Conservation (phyloP, 2,888 invertebrate species). For the Craniophora ligustri region DNA sequence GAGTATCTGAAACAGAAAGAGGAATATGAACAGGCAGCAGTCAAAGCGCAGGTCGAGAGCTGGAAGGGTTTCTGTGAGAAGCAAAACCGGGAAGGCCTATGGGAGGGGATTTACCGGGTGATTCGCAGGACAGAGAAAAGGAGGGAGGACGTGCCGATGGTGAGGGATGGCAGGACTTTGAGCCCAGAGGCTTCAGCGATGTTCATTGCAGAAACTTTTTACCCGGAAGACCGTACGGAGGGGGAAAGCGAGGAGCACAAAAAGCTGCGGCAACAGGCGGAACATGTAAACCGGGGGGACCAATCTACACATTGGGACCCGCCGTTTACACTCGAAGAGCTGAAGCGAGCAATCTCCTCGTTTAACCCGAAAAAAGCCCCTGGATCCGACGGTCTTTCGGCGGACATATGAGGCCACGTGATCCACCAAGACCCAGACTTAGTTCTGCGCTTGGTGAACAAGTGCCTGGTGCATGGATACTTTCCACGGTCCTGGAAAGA, state of each 20-base stretch:
- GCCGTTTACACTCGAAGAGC: not conserved
- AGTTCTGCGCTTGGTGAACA: not conserved
- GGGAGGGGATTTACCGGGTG: slow-evolving; percentile 22
- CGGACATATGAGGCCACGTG: not conserved
- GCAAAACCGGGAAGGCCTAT: not conserved
- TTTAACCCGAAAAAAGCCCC: not conserved
- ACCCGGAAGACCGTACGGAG: not conserved
- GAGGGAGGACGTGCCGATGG: not conserved
- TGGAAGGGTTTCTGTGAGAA: slow-evolving; percentile 36
- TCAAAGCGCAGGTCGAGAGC: slow-evolving; percentile 14
- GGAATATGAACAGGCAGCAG: no score
- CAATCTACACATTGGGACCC: not conserved
- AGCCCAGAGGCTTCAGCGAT: slow-evolving; percentile 13
- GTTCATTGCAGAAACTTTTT: slow-evolving; percentile 9
- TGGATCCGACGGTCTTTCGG: not conserved
- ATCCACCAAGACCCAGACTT: not conserved
- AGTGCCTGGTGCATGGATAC: not conserved
- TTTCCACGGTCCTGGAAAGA: not conserved
- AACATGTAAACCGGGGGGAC: not conserved
- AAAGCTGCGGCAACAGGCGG: no score
- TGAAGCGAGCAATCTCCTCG: not conserved
- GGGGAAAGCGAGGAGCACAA: not conserved
- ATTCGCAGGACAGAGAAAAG: not conserved
- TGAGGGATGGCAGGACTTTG: not conserved
- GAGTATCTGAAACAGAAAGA: no score